Conservation (phyloP, 2,797 vertebrate species). For the Aphelocoma californica region DNA sequence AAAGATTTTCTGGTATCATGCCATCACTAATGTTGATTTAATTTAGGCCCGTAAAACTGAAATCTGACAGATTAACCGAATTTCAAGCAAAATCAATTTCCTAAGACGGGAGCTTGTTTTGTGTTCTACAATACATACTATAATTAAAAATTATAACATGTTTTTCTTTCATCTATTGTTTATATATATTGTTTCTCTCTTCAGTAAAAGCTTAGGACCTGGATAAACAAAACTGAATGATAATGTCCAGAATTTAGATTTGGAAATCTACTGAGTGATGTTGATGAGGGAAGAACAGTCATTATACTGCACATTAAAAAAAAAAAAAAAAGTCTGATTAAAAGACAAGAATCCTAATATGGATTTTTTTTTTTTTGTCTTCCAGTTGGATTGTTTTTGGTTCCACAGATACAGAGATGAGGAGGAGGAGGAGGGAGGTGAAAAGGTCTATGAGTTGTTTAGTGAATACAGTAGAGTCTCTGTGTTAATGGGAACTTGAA, state of each 20-base stretch:
- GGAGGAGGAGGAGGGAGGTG: neutral
- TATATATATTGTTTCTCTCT: neutral
- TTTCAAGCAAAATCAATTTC: neutral
- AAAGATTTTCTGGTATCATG: neutral
- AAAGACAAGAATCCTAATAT: neutral
- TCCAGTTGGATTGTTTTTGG: neutral
- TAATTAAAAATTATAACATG: neutral
- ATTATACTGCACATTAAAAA: neutral
- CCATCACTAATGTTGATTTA: neutral
- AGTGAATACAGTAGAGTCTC: neutral
- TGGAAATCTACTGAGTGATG: neutral
- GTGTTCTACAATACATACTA: neutral
- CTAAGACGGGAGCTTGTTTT: neutral
- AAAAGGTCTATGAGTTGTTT: neutral
- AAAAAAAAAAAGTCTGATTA: neutral
- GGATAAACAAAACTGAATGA: neutral
- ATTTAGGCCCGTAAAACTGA: neutral
- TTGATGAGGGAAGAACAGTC: neutral
- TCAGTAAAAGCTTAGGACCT: neutral
- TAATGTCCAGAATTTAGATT: neutral
- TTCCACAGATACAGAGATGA: neutral
- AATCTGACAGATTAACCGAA: neutral
- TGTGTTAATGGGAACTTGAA: neutral
- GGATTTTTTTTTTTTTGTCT: accelerated
- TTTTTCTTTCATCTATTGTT: neutral